Conservation (phyloP, 1,140 invertebrate species). For the Yoshiicerus persimilis region DNA sequence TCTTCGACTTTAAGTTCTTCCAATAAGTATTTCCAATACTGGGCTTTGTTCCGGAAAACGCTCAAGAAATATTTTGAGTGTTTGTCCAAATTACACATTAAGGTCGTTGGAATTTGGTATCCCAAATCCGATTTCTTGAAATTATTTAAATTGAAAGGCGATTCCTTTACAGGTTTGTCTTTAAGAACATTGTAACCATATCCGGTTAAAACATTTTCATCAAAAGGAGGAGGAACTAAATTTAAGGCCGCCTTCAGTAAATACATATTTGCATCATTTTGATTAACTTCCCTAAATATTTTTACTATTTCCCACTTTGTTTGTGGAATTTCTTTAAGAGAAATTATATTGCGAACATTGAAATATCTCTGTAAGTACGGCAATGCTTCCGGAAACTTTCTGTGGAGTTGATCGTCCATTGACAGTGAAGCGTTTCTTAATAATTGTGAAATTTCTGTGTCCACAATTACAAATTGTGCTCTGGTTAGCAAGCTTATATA, state of each 20-base stretch:
- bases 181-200: neutral
- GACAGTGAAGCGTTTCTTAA: too few relatives aligned
- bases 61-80: neutral
- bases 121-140: neutral
- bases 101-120: neutral
- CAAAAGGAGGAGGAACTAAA: neutral
- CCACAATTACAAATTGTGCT: too few relatives aligned
- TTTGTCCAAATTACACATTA: neutral
- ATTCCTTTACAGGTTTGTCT: neutral
- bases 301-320: neutral
- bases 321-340: neutral
- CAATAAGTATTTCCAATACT: neutral
- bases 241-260: neutral
- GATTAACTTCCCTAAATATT: neutral
- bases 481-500: too few relatives aligned
- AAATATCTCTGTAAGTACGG: neutral
- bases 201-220: neutral
- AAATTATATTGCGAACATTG: neutral
- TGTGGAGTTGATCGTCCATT: too few relatives aligned
- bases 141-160: neutral
- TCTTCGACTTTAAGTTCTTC: neutral
- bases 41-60: neutral
- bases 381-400: neutral
- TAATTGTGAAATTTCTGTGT: too few relatives aligned
- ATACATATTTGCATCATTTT: neutral